Evolutionary conservation across 1,140 invertebrate species (phyloP).

Genomic region (Zaprionus inermis): DNA sequence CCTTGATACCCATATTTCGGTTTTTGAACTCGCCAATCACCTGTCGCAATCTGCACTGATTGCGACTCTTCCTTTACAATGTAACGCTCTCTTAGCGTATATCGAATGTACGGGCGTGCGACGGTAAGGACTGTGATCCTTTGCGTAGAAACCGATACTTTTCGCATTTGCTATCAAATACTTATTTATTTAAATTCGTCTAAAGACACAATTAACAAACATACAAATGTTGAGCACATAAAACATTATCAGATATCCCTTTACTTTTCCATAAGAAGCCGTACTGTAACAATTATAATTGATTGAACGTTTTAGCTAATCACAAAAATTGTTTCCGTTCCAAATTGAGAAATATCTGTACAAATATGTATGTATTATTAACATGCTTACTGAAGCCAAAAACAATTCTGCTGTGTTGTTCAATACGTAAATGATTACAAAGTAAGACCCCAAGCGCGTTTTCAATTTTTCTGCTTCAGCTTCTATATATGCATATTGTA

Average conservation of each 20-base stretch:
- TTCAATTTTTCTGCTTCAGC: conserved; percentile 13
- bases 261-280: not conserved
- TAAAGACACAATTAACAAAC: too few species aligned
- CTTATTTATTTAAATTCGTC: too few species aligned
- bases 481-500: not conserved
- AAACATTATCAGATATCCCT: too few species aligned
- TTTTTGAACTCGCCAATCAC: conserved; percentile 41
- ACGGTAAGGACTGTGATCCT: not conserved
- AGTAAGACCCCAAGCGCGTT: not conserved
- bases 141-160: not conserved
- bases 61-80: conserved; percentile 18
- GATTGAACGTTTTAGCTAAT: too few species aligned
- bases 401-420: conserved; percentile 3
- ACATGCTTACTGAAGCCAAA: not conserved
- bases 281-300: not conserved
- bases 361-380: not conserved
- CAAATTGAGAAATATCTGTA: not conserved
- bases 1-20: conserved; percentile 41
- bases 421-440: not conserved
- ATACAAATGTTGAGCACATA: too few species aligned
- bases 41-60: conserved; percentile 31
- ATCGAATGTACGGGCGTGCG: not conserved
- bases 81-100: conserved; percentile 1
- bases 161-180: too few species aligned
- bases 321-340: not conserved